These are phyloP conservation scores for Dissostichus mawsoni DNA, from an alignment of 2,113 vertebrate species.

Conservation along the genomic window DNA sequence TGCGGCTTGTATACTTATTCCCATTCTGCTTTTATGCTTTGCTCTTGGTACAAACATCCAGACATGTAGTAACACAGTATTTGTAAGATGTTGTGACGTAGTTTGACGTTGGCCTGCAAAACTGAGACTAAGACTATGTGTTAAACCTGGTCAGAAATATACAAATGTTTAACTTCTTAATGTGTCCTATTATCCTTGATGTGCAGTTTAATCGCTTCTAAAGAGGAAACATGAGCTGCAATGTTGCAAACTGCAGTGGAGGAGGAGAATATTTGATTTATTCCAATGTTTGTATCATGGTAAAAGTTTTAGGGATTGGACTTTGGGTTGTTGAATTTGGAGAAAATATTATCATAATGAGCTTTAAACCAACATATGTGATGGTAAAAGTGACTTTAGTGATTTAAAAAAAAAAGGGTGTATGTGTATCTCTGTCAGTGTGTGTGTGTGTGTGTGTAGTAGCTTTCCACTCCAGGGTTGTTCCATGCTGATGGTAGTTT, in stretches of 20 bases:
- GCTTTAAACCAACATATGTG: no score
- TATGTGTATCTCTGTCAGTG: not conserved
- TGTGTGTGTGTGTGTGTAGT: not conserved
- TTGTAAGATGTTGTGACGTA: no score
- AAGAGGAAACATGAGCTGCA: not conserved
- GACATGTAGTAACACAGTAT: no score
- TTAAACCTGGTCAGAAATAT: not conserved
- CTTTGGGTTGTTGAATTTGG: no score
- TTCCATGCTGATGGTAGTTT: slow-evolving; percentile 24
- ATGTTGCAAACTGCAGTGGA: not conserved
- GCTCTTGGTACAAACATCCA: not conserved
- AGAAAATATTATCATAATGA: no score
- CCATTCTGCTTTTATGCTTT: not conserved
- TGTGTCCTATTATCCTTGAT: not conserved
- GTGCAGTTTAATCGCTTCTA: not conserved
- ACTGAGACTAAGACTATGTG: no score
- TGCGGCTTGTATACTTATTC: not conserved
- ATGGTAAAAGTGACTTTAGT: no score
- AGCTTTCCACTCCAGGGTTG: slow-evolving; percentile 1
- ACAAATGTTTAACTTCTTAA: not conserved
- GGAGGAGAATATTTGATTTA: no score
- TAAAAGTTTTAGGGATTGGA: no score
- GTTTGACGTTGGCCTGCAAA: not conserved
- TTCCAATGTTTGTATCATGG: no score
- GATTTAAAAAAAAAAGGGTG: no score